Conservation (phyloP, 2,113 vertebrate genomes). For the Eulemur rufifrons region DNA sequence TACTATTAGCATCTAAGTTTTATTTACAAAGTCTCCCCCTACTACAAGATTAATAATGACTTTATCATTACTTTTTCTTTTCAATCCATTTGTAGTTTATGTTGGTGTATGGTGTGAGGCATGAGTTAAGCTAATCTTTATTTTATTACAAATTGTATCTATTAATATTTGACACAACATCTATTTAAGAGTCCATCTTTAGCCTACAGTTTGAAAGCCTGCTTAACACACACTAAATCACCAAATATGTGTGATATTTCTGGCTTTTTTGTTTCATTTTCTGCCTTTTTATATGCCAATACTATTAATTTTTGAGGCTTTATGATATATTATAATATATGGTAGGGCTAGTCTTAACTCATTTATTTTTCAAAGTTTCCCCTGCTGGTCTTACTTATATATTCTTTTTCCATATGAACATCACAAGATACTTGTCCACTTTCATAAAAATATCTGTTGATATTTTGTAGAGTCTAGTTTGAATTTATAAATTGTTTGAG, state of each 20-base stretch:
- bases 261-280: background rate
- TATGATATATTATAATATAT: background rate
- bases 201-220: background rate
- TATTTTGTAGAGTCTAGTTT: background rate
- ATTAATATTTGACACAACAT: background rate
- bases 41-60: background rate
- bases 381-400: background rate
- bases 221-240: background rate
- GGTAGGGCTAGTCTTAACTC: background rate
- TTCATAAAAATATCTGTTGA: background rate
- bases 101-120: background rate
- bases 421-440: background rate
- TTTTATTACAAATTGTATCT: background rate
- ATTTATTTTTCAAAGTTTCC: background rate
- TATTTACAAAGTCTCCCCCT: background rate
- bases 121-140: background rate
- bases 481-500: background rate
- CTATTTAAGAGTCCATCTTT: background rate
- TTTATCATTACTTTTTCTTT: background rate
- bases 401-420: background rate
- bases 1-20: background rate
- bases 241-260: background rate
- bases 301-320: background rate
- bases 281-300: background rate
- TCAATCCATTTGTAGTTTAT: background rate